Conservation (phyloP, 2,113 vertebrate genomes). For the Clarias macrocephalus region DNA sequence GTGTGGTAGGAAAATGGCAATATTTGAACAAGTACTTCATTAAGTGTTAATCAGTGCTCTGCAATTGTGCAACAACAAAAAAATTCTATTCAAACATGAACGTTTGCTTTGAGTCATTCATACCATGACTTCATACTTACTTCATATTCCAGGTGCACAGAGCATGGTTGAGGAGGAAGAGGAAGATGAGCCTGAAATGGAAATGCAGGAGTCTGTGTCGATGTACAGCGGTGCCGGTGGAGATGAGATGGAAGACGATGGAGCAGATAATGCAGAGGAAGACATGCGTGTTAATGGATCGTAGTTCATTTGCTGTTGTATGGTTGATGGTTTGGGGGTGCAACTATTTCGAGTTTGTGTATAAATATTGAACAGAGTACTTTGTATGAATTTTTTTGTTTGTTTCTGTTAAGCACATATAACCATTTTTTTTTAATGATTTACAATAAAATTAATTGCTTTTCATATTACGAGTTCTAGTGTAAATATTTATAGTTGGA, state of each 20-base stretch:
- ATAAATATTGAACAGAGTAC: slow-evolving; percentile 8
- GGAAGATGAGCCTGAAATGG: slow-evolving; percentile 50
- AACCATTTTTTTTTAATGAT: slow-evolving; percentile 27
- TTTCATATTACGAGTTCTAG: neutral
- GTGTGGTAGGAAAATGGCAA: no score
- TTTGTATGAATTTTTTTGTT: slow-evolving; percentile 9
- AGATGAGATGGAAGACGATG: slow-evolving; percentile 41
- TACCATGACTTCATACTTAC: neutral
- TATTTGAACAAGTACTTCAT: no score
- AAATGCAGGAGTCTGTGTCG: slow-evolving; percentile 37
- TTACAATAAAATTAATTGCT: slow-evolving; percentile 13
- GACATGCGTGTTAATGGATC: slow-evolving; percentile 82
- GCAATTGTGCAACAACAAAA: neutral
- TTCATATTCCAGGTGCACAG: slow-evolving; percentile 43
- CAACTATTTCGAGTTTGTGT: neutral
- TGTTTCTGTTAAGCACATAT: slow-evolving; percentile 27
- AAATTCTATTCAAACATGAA: neutral
- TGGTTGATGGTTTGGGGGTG: slow-evolving; percentile 30
- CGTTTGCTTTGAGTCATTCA: neutral
- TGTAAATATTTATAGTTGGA: neutral
- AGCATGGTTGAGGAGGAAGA: slow-evolving; percentile 68
- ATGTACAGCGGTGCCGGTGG: slow-evolving; percentile 41
- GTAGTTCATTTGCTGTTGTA: slow-evolving; percentile 50
- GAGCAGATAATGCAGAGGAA: slow-evolving; percentile 64
- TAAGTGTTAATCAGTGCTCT: neutral